A percentile compares a stretch with the other conserved stretches of the same genome.
phyloP scores from a whole-genome alignment of 2,888 invertebrate genomes.

The Octonoba sinensis region DNA sequence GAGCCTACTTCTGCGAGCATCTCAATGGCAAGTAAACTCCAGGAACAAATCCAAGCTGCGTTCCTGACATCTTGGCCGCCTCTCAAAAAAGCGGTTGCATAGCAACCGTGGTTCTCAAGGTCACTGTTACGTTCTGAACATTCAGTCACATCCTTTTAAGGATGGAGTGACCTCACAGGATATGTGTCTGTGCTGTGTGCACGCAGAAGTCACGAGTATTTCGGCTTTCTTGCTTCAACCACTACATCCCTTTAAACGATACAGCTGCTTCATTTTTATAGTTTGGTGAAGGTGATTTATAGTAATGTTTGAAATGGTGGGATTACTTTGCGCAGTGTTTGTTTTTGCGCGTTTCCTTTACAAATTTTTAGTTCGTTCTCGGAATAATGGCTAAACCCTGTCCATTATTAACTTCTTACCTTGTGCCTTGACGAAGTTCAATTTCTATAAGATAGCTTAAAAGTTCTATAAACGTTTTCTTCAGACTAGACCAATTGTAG shows the following conservation, averaged over 20 bases:
- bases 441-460: too few species aligned
- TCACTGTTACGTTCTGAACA: slow-evolving; percentile 49
- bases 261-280: neutral
- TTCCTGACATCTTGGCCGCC: slow-evolving; percentile 23
- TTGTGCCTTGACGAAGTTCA: too few species aligned
- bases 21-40: neutral
- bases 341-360: neutral
- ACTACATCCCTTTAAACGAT: neutral
- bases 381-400: too few species aligned
- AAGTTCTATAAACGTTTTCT: too few species aligned
- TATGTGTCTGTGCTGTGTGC: neutral
- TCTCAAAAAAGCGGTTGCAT: slow-evolving; percentile 19
- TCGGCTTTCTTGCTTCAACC: slow-evolving; percentile 5
- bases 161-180: slow-evolving; percentile 43
- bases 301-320: neutral
- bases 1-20: neutral
- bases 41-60: neutral
- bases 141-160: slow-evolving; percentile 35
- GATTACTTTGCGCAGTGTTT: neutral
- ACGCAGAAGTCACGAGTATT: neutral
- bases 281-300: neutral
- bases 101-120: slow-evolving; percentile 51
- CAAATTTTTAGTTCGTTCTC: too few species aligned
- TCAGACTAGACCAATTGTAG: too few species aligned
- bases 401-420: too few species aligned